A percentile compares a stretch with the other conserved stretches of the same genome.
phyloP scores from a whole-genome alignment of 2,113 vertebrate genomes.

The Megaleporinus macrocephalus region DNA sequence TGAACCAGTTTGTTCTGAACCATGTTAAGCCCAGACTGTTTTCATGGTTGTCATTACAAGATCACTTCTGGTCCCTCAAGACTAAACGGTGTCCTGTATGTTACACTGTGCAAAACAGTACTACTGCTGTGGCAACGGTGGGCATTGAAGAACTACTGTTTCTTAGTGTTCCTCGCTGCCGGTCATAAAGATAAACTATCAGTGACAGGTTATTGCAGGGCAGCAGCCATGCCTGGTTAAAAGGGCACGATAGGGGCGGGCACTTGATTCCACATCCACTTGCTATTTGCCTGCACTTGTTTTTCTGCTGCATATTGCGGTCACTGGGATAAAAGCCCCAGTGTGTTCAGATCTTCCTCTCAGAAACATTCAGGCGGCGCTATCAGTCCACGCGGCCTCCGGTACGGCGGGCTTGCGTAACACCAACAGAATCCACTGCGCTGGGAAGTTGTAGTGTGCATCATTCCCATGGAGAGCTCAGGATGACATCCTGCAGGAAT shows the following conservation, averaged over 20 bases:
- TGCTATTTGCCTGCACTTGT: slow-evolving; percentile 20
- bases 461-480: slow-evolving; percentile 65
- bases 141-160: too few relatives aligned
- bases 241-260: background rate
- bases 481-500: slow-evolving; percentile 33
- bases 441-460: slow-evolving; percentile 62
- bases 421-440: slow-evolving; percentile 33
- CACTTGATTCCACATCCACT: slow-evolving; percentile 16
- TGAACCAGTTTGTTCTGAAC: too few relatives aligned
- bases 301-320: slow-evolving; percentile 5
- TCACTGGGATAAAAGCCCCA: background rate
- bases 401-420: slow-evolving; percentile 50
- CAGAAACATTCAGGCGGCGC: slow-evolving; percentile 25
- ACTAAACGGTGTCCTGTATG: too few relatives aligned
- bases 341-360: slow-evolving; percentile 8
- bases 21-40: too few relatives aligned
- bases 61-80: too few relatives aligned
- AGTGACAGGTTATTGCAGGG: too few relatives aligned
- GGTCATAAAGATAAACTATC: too few relatives aligned
- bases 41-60: too few relatives aligned
- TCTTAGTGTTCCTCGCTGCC: too few relatives aligned
- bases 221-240: too few relatives aligned
- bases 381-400: background rate
- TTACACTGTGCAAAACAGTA: too few relatives aligned
- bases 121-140: too few relatives aligned